Evolutionary conservation across 2,888 invertebrate species (phyloP), one percentile per base, ranked within the genome.

Genomic region (Rhingia campestris): DNA sequence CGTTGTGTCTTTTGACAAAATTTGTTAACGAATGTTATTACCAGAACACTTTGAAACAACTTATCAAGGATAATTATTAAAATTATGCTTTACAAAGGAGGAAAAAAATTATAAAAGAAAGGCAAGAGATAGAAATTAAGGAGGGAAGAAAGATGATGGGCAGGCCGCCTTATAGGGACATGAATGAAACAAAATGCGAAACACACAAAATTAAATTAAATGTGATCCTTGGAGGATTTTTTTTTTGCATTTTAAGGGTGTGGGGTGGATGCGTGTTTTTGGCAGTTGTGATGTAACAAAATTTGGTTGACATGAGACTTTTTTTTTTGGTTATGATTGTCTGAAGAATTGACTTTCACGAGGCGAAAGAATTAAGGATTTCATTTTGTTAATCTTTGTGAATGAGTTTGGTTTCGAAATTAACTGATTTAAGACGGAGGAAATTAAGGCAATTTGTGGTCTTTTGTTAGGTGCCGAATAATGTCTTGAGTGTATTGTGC

Each of bases 41-140:
- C 84, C 84, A 79, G 84, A 75, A 77, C 84, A 84, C 84, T 84
- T 84, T 84, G 84, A 79, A 84, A 84, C 79, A 84, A 84, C 84
- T 84, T 84, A 84, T 84, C 84, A 84, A 69, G 79, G 84, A 84
- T 84, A 79, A 84, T 84, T 84, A 79, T 84, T 79, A 79, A 79
- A 84, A 79, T 84, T 70, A 84, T 84, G 84, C 79, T 30, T 79
- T 84, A 64, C 79, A 63, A 79, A 58, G 70, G 53, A 47, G 51
- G 45, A 45, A 39, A 56, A 51, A 45, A 41, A 45, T 51, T 10
- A 45, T 33, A 47, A 54, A 61, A 43, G 41, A 32, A 54, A 32
- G 37, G 49, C 53, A 4, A 56, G 43, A 72, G 6, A 43, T n/a
- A 53, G 14, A 32, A 69, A 54, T 10, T 30, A 47, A 54, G 35